Conservation (phyloP, 2,888 invertebrate genomes). For the Chydorus sphaericus region DNA sequence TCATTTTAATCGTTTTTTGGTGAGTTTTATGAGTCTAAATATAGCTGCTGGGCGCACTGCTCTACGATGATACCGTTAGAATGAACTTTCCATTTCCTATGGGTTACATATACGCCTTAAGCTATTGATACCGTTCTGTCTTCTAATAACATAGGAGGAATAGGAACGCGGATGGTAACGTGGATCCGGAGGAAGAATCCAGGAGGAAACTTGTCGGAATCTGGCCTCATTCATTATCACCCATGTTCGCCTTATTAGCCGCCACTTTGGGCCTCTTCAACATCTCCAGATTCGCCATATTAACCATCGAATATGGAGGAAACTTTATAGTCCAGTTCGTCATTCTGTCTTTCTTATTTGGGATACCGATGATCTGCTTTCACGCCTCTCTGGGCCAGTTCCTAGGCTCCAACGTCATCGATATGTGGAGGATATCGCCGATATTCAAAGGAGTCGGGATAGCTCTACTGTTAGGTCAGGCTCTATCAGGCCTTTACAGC, state of each 20-base stretch:
- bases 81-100: slow-evolving; percentile 1
- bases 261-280: slow-evolving; percentile 80
- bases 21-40: too few species aligned
- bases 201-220: slow-evolving; percentile 18
- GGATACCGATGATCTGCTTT: slow-evolving; percentile 69
- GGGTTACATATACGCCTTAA: too few species aligned
- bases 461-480: slow-evolving; percentile 60
- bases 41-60: too few species aligned
- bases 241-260: slow-evolving; percentile 63
- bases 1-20: too few species aligned
- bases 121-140: too few species aligned
- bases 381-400: slow-evolving; percentile 75
- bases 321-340: slow-evolving; percentile 80
- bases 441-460: slow-evolving; percentile 81
- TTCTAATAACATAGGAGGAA: not conserved
- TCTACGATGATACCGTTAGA: too few species aligned
- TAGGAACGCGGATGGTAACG: slow-evolving; percentile 2
- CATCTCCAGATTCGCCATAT: slow-evolving; percentile 69
- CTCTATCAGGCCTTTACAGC: slow-evolving; percentile 69
- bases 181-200: slow-evolving; percentile 14
- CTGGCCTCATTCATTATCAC: slow-evolving; percentile 41
- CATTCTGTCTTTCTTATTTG: slow-evolving; percentile 60
- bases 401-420: slow-evolving; percentile 66
- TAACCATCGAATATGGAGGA: slow-evolving; percentile 74
- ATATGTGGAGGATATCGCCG: slow-evolving; percentile 88